These are phyloP conservation scores for Temnothorax longispinosus DNA, from an alignment of 1,140 invertebrate species.

Conservation along the genomic window DNA sequence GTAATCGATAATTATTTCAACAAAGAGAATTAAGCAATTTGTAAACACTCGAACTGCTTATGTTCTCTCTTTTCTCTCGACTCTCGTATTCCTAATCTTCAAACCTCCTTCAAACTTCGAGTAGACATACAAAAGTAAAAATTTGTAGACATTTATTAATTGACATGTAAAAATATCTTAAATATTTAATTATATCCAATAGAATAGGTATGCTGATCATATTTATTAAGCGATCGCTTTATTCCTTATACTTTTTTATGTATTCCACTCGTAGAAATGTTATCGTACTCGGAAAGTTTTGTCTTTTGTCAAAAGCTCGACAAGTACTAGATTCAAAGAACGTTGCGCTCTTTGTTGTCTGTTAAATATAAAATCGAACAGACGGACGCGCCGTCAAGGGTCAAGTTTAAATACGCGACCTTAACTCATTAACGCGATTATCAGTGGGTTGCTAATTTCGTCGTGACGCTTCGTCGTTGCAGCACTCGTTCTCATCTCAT, in stretches of 20 bases:
- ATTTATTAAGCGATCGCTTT: neutral
- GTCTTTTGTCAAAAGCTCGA: neutral
- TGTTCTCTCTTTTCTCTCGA: neutral
- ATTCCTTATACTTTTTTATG: neutral
- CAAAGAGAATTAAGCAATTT: constrained; percentile 7
- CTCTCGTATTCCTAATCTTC: neutral
- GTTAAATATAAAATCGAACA: neutral
- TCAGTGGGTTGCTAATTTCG: constrained; percentile 80
- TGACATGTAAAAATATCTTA: neutral
- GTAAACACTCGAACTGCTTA: neutral
- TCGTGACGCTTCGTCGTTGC: constrained; percentile 66
- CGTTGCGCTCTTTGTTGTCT: neutral
- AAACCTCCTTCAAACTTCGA: neutral
- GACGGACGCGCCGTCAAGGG: neutral
- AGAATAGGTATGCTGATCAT: neutral
- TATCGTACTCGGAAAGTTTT: neutral
- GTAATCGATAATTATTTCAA: constrained; percentile 15
- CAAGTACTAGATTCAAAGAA: neutral
- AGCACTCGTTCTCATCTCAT: constrained; percentile 61
- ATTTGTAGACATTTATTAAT: neutral
- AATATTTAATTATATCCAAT: neutral
- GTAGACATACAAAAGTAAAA: neutral
- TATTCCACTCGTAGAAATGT: neutral
- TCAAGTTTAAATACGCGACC: constrained; percentile 10
- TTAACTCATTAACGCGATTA: constrained; percentile 74